Evolutionary conservation across 2,888 invertebrate genomes (phyloP).

Genomic region (Cataglyphis livida): DNA sequence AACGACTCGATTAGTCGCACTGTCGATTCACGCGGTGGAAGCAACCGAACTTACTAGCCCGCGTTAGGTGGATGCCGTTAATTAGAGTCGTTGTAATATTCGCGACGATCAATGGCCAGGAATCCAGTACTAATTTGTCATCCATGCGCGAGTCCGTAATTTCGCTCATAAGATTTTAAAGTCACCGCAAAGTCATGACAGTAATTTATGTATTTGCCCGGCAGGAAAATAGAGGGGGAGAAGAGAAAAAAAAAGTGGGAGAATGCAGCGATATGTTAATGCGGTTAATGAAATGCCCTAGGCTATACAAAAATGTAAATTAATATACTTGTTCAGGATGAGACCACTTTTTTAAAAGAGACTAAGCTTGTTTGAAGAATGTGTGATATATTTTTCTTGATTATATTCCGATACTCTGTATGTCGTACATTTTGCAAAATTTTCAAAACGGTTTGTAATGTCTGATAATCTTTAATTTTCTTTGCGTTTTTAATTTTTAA

Average conservation of each 20-base stretch:
- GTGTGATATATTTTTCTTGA: not conserved
- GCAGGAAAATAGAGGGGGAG: constrained; percentile 42
- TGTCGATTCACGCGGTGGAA: constrained; percentile 55
- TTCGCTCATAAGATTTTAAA: constrained; percentile 55
- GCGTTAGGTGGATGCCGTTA: constrained; percentile 65
- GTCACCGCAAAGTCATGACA: constrained; percentile 27
- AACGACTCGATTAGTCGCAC: constrained; percentile 63
- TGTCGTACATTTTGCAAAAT: not conserved
- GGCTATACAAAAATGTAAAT: constrained; percentile 51
- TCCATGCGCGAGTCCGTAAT: constrained; percentile 60
- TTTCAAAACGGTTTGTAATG: not conserved
- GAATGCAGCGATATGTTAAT: constrained; percentile 62
- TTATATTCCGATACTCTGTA: not conserved
- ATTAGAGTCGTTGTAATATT: constrained; percentile 70
- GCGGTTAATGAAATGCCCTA: constrained; percentile 56
- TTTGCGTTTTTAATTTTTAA: not conserved
- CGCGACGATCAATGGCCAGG: constrained; percentile 61
- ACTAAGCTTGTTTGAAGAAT: not conserved
- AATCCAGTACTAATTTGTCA: constrained; percentile 72
- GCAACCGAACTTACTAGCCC: constrained; percentile 64
- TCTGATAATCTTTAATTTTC: not conserved
- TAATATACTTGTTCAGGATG: constrained; percentile 38
- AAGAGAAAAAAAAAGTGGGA: constrained; percentile 7
- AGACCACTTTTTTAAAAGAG: constrained; percentile 36
- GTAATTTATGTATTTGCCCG: constrained; percentile 65